These are phyloP conservation scores for Thalassophryne amazonica DNA, from an alignment of 2,797 vertebrate species.

Conservation along the genomic window DNA sequence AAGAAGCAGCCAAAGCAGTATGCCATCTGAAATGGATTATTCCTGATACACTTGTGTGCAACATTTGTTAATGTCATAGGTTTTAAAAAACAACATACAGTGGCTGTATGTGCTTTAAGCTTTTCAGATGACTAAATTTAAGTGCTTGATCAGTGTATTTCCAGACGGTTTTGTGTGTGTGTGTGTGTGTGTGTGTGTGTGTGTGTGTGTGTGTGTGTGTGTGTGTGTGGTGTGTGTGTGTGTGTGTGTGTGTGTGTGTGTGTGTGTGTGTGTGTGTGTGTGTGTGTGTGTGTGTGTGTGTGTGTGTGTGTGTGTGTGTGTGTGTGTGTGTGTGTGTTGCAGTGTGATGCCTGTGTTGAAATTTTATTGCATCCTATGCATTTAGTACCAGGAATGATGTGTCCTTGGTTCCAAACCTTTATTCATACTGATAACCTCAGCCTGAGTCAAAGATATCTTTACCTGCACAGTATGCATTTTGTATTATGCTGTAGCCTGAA, in stretches of 20 bases:
- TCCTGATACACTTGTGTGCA: constrained; percentile 20
- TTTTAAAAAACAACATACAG: constrained; percentile 14
- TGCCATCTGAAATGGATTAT: constrained; percentile 66
- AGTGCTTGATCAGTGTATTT: constrained; percentile 65
- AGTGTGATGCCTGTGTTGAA: constrained; percentile 48
- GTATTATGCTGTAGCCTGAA: constrained; percentile 52
- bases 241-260: too few species aligned
- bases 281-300: too few species aligned
- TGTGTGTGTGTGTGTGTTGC: constrained; percentile 52
- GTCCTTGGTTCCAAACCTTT: constrained; percentile 45
- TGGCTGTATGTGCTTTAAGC: constrained; percentile 56
- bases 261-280: too few species aligned
- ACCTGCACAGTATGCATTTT: constrained; percentile 71
- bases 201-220: too few species aligned
- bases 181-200: too few species aligned
- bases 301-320: too few species aligned
- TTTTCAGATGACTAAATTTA: constrained; percentile 52
- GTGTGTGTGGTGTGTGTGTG: too few species aligned
- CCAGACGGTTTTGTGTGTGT: too few species aligned
- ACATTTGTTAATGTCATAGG: constrained; percentile 32
- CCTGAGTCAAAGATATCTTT: constrained; percentile 61
- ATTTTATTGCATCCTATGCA: constrained; percentile 58
- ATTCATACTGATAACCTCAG: constrained; percentile 50
- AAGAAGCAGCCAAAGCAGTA: constrained; percentile 82
- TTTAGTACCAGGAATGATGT: constrained; percentile 30